These are phyloP conservation scores for Onthophagus taurus DNA, from an alignment of 1,140 invertebrate species.

Conservation along the genomic window DNA sequence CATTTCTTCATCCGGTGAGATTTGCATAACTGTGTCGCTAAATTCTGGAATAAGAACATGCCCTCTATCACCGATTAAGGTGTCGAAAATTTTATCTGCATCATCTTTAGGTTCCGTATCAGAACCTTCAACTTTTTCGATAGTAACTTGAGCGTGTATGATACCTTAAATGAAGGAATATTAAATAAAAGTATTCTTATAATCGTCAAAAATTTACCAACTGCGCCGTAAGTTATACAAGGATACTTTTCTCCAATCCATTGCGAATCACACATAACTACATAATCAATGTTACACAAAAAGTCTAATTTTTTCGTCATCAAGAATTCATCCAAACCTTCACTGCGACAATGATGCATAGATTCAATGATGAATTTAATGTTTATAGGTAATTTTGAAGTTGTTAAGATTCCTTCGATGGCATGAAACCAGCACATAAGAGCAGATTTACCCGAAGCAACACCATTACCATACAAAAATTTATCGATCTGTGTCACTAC, in stretches of 20 bases:
- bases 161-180: slow-evolving; percentile 18
- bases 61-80: slow-evolving; percentile 22
- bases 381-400: slow-evolving; percentile 29
- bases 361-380: slow-evolving; percentile 34
- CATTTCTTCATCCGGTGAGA: slow-evolving; percentile 35
- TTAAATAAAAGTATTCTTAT: not conserved
- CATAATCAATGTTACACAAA: slow-evolving; percentile 27
- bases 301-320: slow-evolving; percentile 28
- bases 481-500: slow-evolving; percentile 22
- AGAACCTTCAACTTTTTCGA: slow-evolving; percentile 26
- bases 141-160: slow-evolving; percentile 25
- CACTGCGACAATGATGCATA: slow-evolving; percentile 26
- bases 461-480: slow-evolving; percentile 28
- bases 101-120: slow-evolving; percentile 27
- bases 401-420: slow-evolving; percentile 27
- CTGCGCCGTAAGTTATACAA: slow-evolving; percentile 31
- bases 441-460: slow-evolving; percentile 29
- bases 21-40: slow-evolving; percentile 29
- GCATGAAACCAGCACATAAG: slow-evolving; percentile 33
- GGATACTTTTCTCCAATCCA: slow-evolving; percentile 35
- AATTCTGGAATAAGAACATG: slow-evolving; percentile 28
- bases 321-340: slow-evolving; percentile 29
- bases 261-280: slow-evolving; percentile 30
- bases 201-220: slow-evolving; percentile 21
- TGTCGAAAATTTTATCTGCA: slow-evolving; percentile 27